These are phyloP conservation scores for Clostera curtula DNA, from an alignment of 2,888 invertebrate genomes.

Conservation along the genomic window DNA sequence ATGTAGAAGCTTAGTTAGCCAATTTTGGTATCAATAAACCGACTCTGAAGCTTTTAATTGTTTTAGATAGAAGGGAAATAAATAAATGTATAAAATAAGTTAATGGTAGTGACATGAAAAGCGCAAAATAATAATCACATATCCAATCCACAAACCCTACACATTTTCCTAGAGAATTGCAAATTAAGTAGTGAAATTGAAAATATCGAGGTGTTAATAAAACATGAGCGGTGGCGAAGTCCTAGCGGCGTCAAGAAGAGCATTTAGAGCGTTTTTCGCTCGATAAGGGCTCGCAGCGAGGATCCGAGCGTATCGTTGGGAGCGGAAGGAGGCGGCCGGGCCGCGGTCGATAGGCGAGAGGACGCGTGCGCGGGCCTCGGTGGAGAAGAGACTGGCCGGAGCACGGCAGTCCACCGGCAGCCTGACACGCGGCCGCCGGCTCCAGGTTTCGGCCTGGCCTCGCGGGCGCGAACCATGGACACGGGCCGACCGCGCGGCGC, in stretches of 20 bases:
- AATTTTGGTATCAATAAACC: no score
- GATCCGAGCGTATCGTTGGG: constrained; percentile 40
- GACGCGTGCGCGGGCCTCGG: constrained; percentile 52
- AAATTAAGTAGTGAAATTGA: constrained; percentile 18
- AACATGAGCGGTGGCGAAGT: constrained; percentile 34
- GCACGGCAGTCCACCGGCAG: constrained; percentile 56
- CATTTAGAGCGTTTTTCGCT: constrained; percentile 44
- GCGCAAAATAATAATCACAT: background rate
- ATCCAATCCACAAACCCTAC: background rate
- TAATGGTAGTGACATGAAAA: no score
- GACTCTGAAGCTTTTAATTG: no score
- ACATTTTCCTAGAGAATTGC: constrained; percentile 1
- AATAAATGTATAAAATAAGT: no score
- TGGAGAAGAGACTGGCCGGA: constrained; percentile 32
- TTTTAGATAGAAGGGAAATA: no score
- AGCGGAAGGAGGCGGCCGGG: constrained; percentile 43
- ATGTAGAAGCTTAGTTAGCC: no score
- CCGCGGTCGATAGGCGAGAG: constrained; percentile 51
- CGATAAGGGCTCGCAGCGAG: constrained; percentile 46
- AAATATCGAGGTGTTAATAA: constrained; percentile 28
- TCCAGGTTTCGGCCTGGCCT: constrained; percentile 40
- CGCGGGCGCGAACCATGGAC: constrained; percentile 47
- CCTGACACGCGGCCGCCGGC: constrained; percentile 57
- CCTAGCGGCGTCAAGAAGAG: constrained; percentile 32
- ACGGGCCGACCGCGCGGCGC: constrained; percentile 55